These are phyloP conservation scores for Umimayanthus chanpuru DNA, from an alignment of 92 coral and sea anemone genomes.

Conservation along the genomic window DNA sequence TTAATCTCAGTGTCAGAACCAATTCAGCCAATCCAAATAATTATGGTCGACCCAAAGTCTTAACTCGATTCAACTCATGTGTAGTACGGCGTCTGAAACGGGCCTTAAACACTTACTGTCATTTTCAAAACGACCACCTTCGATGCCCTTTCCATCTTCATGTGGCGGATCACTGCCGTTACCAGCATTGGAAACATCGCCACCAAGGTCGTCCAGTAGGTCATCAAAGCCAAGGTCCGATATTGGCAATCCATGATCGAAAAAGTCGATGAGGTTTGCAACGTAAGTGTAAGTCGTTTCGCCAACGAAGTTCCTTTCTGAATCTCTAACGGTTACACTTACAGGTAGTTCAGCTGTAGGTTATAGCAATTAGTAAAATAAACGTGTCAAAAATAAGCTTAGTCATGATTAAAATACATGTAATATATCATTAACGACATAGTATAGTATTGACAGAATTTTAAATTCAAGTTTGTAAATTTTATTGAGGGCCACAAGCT, in stretches of 20 bases:
- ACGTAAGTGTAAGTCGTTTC: neutral
- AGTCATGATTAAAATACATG: no score
- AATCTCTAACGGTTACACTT: neutral
- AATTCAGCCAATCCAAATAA: no score
- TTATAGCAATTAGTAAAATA: neutral
- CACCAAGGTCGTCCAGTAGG: neutral
- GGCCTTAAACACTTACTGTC: no score
- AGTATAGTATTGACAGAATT: no score
- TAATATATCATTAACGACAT: no score
- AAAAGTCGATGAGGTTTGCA: neutral
- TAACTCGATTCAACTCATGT: no score
- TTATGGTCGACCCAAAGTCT: no score
- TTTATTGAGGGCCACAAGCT: no score
- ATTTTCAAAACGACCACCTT: neutral
- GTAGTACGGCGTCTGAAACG: no score
- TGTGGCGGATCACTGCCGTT: neutral
- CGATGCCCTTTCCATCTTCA: neutral
- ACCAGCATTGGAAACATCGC: neutral
- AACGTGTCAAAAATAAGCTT: no score
- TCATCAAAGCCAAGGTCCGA: neutral
- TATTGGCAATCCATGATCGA: neutral
- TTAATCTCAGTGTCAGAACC: no score
- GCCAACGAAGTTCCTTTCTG: neutral
- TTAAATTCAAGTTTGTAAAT: no score
- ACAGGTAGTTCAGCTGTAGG: neutral